These are phyloP conservation scores for Cyphomyrus discorhynchus DNA, from an alignment of 2,113 vertebrate genomes.

Conservation along the genomic window DNA sequence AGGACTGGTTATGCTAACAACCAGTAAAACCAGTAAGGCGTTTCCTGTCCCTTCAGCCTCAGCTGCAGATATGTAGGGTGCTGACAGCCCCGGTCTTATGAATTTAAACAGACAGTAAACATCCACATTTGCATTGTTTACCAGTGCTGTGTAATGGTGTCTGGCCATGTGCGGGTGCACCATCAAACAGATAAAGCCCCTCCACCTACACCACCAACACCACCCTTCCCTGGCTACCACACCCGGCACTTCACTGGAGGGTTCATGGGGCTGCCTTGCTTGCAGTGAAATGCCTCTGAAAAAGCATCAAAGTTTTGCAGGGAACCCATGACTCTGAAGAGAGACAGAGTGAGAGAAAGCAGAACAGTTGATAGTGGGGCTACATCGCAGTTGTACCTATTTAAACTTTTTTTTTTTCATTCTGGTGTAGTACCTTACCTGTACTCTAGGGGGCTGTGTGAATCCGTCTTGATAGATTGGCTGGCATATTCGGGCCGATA, in stretches of 20 bases:
- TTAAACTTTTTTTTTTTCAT: neutral
- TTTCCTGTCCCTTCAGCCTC: neutral
- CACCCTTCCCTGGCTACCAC: slow-evolving; percentile 64
- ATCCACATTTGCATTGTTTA: neutral
- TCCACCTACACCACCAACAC: neutral
- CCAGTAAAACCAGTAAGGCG: too few species aligned
- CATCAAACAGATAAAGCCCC: slow-evolving; percentile 24
- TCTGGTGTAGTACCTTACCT: slow-evolving; percentile 58
- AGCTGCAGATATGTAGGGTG: neutral
- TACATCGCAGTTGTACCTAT: neutral
- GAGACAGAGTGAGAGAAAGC: slow-evolving; percentile 24
- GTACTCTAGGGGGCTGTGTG: slow-evolving; percentile 92
- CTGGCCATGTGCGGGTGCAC: slow-evolving; percentile 28
- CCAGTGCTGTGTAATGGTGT: slow-evolving; percentile 16
- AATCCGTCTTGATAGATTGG: slow-evolving; percentile 90
- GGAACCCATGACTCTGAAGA: slow-evolving; percentile 80
- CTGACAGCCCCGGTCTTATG: neutral
- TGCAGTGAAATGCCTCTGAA: slow-evolving; percentile 80
- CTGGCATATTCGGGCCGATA: slow-evolving; percentile 89
- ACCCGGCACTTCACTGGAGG: slow-evolving; percentile 77
- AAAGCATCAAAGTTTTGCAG: slow-evolving; percentile 91
- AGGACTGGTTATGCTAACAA: neutral
- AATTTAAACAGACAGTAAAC: neutral
- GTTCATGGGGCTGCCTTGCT: slow-evolving; percentile 74
- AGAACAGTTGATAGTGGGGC: neutral